These are phyloP conservation scores for Psittacara wagleri DNA, from an alignment of 2,113 vertebrate genomes.

Conservation along the genomic window DNA sequence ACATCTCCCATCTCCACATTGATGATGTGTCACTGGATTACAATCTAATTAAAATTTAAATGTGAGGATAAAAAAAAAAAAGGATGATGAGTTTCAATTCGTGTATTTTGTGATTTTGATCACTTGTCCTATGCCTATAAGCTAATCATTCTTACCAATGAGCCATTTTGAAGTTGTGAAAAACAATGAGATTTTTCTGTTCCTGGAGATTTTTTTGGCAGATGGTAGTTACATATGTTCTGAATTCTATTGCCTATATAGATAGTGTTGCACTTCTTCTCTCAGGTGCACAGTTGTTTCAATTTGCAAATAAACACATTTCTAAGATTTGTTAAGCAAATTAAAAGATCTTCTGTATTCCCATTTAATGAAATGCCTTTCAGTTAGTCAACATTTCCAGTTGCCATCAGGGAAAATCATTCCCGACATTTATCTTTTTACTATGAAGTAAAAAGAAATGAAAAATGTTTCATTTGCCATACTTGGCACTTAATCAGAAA, in stretches of 20 bases:
- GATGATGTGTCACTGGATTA: slow-evolving; percentile 75
- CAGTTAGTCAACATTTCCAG: neutral
- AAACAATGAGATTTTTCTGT: neutral
- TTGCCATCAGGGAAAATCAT: neutral
- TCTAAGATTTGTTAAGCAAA: neutral
- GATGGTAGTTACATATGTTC: neutral
- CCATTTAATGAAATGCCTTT: neutral
- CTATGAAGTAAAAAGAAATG: neutral
- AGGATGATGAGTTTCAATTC: neutral
- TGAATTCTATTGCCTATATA: neutral
- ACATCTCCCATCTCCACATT: slow-evolving; percentile 90
- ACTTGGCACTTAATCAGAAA: neutral
- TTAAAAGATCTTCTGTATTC: neutral
- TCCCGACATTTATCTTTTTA: neutral
- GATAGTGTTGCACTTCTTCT: neutral
- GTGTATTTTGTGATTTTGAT: neutral
- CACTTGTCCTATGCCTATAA: neutral
- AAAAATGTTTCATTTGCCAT: neutral
- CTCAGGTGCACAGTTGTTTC: neutral
- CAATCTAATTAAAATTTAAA: slow-evolving; percentile 77
- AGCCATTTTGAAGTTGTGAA: neutral
- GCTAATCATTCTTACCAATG: neutral
- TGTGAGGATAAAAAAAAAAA: neutral
- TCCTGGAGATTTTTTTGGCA: neutral
- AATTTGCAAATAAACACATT: neutral